Evolutionary conservation across 2,113 vertebrate species (phyloP), one percentile per base, ranked within the genome.

Genomic region (Bubo scandiacus): DNA sequence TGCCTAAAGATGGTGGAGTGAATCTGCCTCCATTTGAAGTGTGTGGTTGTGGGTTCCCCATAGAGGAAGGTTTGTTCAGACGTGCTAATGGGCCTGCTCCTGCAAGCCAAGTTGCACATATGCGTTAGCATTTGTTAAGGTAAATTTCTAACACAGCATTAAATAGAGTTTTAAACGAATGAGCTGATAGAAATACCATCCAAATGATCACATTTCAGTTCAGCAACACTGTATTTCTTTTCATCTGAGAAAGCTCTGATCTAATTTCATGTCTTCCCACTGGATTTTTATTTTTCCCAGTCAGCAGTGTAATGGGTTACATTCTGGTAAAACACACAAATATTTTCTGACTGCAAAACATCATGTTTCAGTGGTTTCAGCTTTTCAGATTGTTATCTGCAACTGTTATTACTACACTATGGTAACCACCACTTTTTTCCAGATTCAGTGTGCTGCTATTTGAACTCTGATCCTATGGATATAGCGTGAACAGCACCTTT

Each of bases 211-310:
- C 66, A 66, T 92, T 82, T 95, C 77, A 80, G 89, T 82, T 91
- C 86, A 89, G 66, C 66, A 75, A 95, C 54, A 58, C 65, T 79
- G 43, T 77, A 89, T 94, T 93, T 75, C 83, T 81, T 92, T 87
- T 75, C 70, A 77, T 92, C 87, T 94, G 79, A 80, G 66, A 71
- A 61, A 91, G 25, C 54, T 87, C 66, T 94, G 91, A 72, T 96
- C 86, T 94, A 92, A 91, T 95, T 96, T 91, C 5, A 2, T 80
- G 62, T 85, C 84, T 80, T 97, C 61, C 45, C 51, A 80, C 29
- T 63, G 77, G 78, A 90, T 91, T 95, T 95, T 95, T 95, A 91
- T 95, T 96, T 95, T 75, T 95, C 84, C 84, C 71, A 38, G 62
- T 73, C 0, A 8, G 20, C 62, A 82, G 27, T 10, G 29, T 87